These are phyloP conservation scores for Bufo gargarizans DNA, from an alignment of 2,113 vertebrate genomes.

Conservation along the genomic window DNA sequence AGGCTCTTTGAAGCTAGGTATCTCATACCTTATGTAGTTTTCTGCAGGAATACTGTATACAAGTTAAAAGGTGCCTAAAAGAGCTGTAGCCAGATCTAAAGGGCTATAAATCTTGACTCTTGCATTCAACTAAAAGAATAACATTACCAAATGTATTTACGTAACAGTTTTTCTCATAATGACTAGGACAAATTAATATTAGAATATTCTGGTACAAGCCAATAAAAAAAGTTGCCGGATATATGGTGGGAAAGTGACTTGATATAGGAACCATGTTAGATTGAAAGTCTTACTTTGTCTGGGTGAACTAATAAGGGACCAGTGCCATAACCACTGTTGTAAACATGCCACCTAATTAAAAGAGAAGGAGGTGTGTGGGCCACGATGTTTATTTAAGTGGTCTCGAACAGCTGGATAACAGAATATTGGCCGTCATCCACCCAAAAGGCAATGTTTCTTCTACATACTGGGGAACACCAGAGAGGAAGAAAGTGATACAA, in stretches of 20 bases:
- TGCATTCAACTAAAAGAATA: slow-evolving; percentile 22
- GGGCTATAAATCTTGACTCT: neutral
- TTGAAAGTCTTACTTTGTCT: slow-evolving; percentile 32
- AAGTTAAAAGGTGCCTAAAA: slow-evolving; percentile 11
- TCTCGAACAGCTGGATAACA: slow-evolving; percentile 56
- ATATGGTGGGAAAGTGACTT: slow-evolving; percentile 37
- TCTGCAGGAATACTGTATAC: neutral
- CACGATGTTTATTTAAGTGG: slow-evolving; percentile 54
- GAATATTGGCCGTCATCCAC: slow-evolving; percentile 51
- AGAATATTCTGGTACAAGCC: slow-evolving; percentile 23
- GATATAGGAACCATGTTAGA: slow-evolving; percentile 47
- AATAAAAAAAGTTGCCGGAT: slow-evolving; percentile 29
- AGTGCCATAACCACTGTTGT: slow-evolving; percentile 57
- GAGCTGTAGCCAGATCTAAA: neutral
- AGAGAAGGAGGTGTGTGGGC: slow-evolving; percentile 53
- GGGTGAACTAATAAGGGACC: slow-evolving; percentile 53
- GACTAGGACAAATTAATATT: slow-evolving; percentile 51
- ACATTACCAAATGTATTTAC: slow-evolving; percentile 46
- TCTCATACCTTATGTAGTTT: neutral
- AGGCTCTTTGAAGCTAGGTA: neutral
- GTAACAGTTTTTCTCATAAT: slow-evolving; percentile 16
- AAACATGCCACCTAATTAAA: slow-evolving; percentile 59
- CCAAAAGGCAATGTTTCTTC: slow-evolving; percentile 33
- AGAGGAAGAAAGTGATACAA: slow-evolving; percentile 30
- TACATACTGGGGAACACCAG: slow-evolving; percentile 51